A percentile compares a stretch with the other conserved stretches of the same genome.
Evolutionary conservation across 2,888 invertebrate genomes (phyloP).

Genomic region (Scelioninae gen. 2): DNA sequence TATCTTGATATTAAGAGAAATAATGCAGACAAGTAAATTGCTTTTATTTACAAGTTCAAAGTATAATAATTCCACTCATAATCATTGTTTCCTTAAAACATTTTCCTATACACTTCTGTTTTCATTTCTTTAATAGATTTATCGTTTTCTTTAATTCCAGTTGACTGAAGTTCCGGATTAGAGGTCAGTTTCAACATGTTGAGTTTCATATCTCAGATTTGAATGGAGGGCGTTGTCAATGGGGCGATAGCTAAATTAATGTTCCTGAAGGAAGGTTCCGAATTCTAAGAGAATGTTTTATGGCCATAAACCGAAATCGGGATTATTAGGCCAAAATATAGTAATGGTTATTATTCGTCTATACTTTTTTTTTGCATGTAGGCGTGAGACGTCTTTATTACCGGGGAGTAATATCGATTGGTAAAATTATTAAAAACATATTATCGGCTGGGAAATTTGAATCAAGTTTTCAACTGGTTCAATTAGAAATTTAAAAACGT

Average conservation of each 20-base stretch:
- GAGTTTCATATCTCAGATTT: slow-evolving; percentile 36
- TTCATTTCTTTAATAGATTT: slow-evolving; percentile 13
- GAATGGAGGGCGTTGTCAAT: slow-evolving; percentile 32
- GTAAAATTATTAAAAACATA: slow-evolving; percentile 8
- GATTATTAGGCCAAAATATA: slow-evolving; percentile 42
- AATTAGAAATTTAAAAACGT: too few relatives aligned
- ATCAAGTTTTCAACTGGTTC: background rate
- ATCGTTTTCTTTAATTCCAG: slow-evolving; percentile 31
- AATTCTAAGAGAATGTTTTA: slow-evolving; percentile 36
- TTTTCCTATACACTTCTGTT: too few relatives aligned
- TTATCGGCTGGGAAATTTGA: background rate
- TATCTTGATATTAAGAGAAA: too few relatives aligned
- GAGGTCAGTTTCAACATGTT: slow-evolving; percentile 30
- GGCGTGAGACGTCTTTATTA: slow-evolving; percentile 17
- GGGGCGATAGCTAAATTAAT: slow-evolving; percentile 34
- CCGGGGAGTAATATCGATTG: slow-evolving; percentile 3
- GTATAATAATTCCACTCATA: too few relatives aligned
- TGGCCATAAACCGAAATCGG: slow-evolving; percentile 34
- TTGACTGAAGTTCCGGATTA: slow-evolving; percentile 23
- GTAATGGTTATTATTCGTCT: slow-evolving; percentile 27
- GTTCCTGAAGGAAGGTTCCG: slow-evolving; percentile 22
- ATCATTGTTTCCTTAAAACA: background rate
- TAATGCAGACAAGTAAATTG: too few relatives aligned
- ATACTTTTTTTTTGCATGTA: slow-evolving; percentile 21
- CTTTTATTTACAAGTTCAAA: too few relatives aligned